Conservation (phyloP, 2,888 invertebrate genomes). For the Acheta domesticus region DNA sequence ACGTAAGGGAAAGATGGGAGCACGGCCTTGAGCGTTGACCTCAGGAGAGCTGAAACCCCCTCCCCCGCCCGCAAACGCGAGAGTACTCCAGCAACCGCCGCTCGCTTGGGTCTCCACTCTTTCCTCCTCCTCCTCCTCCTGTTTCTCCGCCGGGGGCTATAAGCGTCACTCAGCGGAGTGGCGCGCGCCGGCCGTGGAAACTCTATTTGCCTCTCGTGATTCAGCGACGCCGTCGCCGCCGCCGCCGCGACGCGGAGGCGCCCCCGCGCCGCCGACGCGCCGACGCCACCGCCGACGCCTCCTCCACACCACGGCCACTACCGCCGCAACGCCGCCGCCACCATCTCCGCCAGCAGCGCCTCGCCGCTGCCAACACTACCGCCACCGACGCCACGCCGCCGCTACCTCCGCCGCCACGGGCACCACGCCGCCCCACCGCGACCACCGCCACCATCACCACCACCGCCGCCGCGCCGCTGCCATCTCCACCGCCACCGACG, state of each 20-base stretch:
- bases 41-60: no score
- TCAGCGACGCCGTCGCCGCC: background rate
- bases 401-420: background rate
- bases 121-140: no score
- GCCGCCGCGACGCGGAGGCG: background rate
- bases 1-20: no score
- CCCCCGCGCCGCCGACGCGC: background rate
- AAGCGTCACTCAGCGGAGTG: background rate
- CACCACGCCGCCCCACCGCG: no score
- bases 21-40: no score
- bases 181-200: background rate
- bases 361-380: background rate
- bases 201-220: conserved; percentile 12
- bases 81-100: no score
- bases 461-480: no score
- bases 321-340: background rate
- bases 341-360: background rate
- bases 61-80: no score
- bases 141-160: background rate
- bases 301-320: background rate
- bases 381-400: background rate
- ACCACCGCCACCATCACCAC: no score
- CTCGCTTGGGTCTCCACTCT: no score
- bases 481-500: no score
- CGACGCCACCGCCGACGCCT: background rate